Conservation (phyloP, 2,113 vertebrate species). For the human (Homo sapiens) region GRCh38 chr4:77698501-77699000, state of each 20-base stretch:
- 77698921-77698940: too few relatives aligned
- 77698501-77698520: neutral
- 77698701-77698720: neutral
- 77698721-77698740: neutral
- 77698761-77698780: neutral
- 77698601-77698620: neutral
- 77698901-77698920: too few relatives aligned
- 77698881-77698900: neutral
- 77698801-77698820: neutral
- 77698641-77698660: neutral
- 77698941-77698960: too few relatives aligned
- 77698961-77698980: too few relatives aligned
- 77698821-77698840: neutral
- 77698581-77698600: neutral
- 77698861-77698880: neutral
- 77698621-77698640: neutral
- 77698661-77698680: neutral
- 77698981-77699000: too few relatives aligned
- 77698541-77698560: neutral
- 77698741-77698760: neutral
- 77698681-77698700: neutral
- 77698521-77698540: neutral
- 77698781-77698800: neutral
- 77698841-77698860: neutral
- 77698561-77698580: neutral